phyloP scores from a whole-genome alignment of 1,140 invertebrate genomes.

The Nasonia vitripennis region DNA sequence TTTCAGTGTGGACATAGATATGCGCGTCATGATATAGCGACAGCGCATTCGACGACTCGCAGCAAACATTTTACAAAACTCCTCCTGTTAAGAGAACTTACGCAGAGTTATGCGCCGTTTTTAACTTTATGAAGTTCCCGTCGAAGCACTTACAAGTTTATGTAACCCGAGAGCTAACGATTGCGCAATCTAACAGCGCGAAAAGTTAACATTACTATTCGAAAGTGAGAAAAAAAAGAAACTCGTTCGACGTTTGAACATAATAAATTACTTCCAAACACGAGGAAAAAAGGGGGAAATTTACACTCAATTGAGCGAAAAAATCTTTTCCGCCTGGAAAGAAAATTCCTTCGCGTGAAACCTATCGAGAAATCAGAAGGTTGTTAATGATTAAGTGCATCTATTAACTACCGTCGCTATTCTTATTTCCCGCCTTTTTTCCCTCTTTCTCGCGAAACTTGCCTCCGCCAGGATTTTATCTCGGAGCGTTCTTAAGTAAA shows the following conservation, averaged over 20 bases:
- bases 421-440: not conserved
- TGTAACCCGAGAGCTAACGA: not conserved
- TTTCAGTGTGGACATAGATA: too few species aligned
- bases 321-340: not conserved
- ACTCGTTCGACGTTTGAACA: too few species aligned
- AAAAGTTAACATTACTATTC: not conserved
- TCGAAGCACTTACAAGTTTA: not conserved
- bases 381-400: constrained; percentile 39
- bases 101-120: not conserved
- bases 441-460: not conserved
- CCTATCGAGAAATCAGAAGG: not conserved
- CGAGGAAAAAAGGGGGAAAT: not conserved
- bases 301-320: not conserved
- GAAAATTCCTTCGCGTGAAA: not conserved
- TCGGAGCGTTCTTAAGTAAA: constrained; percentile 28
- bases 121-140: not conserved
- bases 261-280: not conserved
- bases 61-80: not conserved
- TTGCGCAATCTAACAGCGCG: not conserved
- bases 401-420: constrained; percentile 2
- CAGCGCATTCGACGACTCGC: too few species aligned
- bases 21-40: not conserved
- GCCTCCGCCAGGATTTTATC: constrained; percentile 2
- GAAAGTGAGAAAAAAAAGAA: not conserved
- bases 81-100: not conserved